phyloP scores from a whole-genome alignment of 1,140 invertebrate species.

The Zaprionus kolodkinae region DNA sequence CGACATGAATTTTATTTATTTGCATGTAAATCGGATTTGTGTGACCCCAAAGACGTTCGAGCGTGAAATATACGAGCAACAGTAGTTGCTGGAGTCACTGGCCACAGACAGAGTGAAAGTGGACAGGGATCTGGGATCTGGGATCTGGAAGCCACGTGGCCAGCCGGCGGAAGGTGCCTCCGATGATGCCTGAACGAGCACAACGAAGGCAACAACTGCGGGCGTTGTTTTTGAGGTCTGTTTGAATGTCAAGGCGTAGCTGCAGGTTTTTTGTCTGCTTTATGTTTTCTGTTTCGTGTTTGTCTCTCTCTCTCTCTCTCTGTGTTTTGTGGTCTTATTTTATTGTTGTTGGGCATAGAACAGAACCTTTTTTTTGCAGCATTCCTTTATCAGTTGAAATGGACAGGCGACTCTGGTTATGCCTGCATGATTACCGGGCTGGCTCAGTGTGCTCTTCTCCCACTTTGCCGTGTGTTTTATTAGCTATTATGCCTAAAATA shows the following conservation, averaged over 20 bases:
- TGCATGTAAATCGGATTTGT: conserved; percentile 83
- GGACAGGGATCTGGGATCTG: neutral
- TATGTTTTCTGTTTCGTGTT: conserved; percentile 34
- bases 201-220: conserved; percentile 35
- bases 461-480: conserved; percentile 76
- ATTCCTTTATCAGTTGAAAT: conserved; percentile 74
- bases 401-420: conserved; percentile 66
- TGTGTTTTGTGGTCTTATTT: conserved; percentile 40
- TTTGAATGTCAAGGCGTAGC: conserved; percentile 34
- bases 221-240: conserved; percentile 4
- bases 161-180: conserved; percentile 47
- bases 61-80: conserved; percentile 76
- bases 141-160: conserved; percentile 9
- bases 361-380: conserved; percentile 48
- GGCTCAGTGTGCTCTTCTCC: conserved; percentile 16
- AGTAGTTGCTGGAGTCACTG: conserved; percentile 46
- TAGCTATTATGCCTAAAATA: conserved; percentile 79
- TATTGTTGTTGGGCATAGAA: conserved; percentile 33
- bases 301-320: conserved; percentile 16
- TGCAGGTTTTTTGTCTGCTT: conserved; percentile 17
- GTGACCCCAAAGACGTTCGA: conserved; percentile 79
- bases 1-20: conserved; percentile 84
- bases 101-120: conserved; percentile 29
- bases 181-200: conserved; percentile 53
- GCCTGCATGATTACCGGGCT: conserved; percentile 64